phyloP scores from a whole-genome alignment of 2,888 invertebrate species.

The Camptogramma bilineatum region DNA sequence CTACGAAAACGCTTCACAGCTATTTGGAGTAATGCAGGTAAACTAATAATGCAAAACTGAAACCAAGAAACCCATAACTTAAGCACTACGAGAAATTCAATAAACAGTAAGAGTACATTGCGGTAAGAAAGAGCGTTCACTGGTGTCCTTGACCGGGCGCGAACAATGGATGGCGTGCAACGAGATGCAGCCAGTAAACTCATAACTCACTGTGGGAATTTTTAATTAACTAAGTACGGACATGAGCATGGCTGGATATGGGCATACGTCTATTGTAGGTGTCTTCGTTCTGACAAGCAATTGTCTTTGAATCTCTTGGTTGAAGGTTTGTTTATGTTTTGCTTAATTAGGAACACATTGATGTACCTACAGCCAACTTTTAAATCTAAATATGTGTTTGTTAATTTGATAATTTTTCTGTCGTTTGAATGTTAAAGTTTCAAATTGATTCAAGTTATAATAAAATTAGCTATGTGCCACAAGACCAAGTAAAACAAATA shows the following conservation, averaged over 20 bases:
- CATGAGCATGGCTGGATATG: conserved; percentile 33
- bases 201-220: conserved; percentile 63
- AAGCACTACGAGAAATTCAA: conserved; percentile 14
- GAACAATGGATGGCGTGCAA: conserved; percentile 62
- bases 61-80: neutral
- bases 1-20: no score
- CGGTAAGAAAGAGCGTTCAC: conserved; percentile 25
- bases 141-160: conserved; percentile 63
- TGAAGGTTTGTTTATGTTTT: conserved; percentile 25
- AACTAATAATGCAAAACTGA: conserved; percentile 38
- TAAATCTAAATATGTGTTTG: no score
- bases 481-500: neutral
- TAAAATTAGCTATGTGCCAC: no score
- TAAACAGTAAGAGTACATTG: conserved; percentile 9
- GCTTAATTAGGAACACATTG: conserved; percentile 3
- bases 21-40: conserved; percentile 7
- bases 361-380: neutral
- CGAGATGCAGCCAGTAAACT: conserved; percentile 46
- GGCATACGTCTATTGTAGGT: conserved; percentile 33
- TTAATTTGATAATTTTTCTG: no score
- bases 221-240: conserved; percentile 48
- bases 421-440: no score
- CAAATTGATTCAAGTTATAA: no score
- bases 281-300: conserved; percentile 32
- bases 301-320: conserved; percentile 12